phyloP scores from a whole-genome alignment of 2,797 vertebrate genomes.

The Lacerta agilis region DNA sequence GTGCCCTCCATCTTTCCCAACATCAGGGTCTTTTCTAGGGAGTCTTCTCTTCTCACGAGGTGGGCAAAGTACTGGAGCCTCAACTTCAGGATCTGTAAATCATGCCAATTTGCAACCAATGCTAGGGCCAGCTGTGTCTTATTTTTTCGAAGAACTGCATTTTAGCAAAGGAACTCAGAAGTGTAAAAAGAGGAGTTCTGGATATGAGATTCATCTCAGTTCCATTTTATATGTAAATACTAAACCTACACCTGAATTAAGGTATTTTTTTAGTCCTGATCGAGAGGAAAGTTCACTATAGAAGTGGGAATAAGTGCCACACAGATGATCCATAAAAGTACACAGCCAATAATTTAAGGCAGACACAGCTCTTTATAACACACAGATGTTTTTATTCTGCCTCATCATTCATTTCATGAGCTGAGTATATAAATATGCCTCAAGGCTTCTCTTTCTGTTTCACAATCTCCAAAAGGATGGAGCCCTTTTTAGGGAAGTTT shows the following conservation, averaged over 20 bases:
- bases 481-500: too few species aligned
- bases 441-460: conserved; percentile 15
- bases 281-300: conserved; percentile 39
- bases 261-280: not conserved
- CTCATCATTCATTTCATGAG: conserved; percentile 15
- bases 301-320: conserved; percentile 23
- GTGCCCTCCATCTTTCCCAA: too few species aligned
- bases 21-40: too few species aligned
- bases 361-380: conserved; percentile 45
- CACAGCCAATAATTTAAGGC: conserved; percentile 28
- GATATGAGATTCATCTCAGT: not conserved
- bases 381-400: conserved; percentile 44
- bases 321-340: conserved; percentile 10
- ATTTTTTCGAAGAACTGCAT: not conserved
- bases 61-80: too few species aligned
- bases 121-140: not conserved
- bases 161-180: not conserved
- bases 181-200: not conserved
- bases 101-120: not conserved
- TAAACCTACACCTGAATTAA: not conserved
- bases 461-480: not conserved
- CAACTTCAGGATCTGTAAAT: not conserved
- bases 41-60: too few species aligned
- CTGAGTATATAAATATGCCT: conserved; percentile 28
- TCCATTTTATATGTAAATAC: not conserved